phyloP scores from a whole-genome alignment of 1,140 invertebrate species.

The Bombus waltoni region DNA sequence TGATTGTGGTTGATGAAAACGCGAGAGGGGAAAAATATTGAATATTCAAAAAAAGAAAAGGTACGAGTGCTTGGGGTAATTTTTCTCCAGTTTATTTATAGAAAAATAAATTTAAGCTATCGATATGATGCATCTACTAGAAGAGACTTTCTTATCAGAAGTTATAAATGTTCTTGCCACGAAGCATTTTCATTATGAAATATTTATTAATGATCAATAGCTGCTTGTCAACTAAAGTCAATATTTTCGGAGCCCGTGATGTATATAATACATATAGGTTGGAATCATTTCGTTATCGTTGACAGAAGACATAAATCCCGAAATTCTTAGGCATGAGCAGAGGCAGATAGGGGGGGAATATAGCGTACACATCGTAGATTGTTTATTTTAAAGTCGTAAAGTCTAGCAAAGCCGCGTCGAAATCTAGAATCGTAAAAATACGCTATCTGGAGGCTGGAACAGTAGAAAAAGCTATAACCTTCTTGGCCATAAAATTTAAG shows the following conservation, averaged over 20 bases:
- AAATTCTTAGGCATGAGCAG: neutral
- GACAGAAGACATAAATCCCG: neutral
- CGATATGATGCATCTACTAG: no score
- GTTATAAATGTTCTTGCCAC: no score
- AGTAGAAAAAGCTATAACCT: neutral
- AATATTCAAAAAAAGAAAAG: no score
- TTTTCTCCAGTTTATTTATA: no score
- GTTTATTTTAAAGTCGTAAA: conserved; percentile 25
- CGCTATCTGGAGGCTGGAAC: neutral
- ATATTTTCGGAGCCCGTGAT: neutral
- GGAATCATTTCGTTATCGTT: neutral
- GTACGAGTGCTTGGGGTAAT: no score
- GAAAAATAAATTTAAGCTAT: no score
- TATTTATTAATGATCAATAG: neutral
- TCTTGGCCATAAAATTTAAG: neutral
- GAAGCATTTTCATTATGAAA: no score
- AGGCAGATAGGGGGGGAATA: neutral
- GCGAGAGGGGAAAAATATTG: no score
- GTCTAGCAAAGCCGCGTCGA: neutral
- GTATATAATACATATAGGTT: no score
- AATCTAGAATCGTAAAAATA: conserved; percentile 10
- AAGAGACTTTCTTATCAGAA: no score
- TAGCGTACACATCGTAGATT: conserved; percentile 12
- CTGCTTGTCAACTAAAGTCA: neutral
- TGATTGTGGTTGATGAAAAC: no score